Conservation (phyloP, 2,888 invertebrate species). For the Pecten maximus region DNA sequence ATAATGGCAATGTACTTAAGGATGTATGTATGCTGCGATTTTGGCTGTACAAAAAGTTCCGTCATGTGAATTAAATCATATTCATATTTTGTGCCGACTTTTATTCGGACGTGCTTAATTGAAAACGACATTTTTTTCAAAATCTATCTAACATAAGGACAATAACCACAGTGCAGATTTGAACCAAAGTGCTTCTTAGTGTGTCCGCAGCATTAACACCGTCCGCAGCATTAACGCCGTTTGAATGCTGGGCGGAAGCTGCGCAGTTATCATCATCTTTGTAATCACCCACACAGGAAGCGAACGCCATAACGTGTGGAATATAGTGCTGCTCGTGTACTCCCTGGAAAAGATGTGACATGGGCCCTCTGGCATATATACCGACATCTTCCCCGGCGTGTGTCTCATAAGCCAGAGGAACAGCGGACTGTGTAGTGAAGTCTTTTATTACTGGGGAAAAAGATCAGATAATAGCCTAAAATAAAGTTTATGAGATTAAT, state of each 20-base stretch:
- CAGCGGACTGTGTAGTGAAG: conserved; percentile 62
- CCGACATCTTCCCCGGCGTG: conserved; percentile 90
- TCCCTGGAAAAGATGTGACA: conserved; percentile 91
- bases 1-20: too few relatives aligned
- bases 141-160: not conserved
- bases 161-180: not conserved
- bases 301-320: conserved; percentile 92
- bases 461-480: not conserved
- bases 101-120: too few relatives aligned
- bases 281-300: conserved; percentile 88
- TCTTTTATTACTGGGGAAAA: conserved; percentile 59
- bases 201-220: not conserved
- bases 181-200: not conserved
- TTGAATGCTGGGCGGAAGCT: not conserved
- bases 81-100: too few relatives aligned
- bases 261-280: conserved; percentile 31
- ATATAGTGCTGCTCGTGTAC: conserved; percentile 96
- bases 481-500: too few relatives aligned
- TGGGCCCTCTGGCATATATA: conserved; percentile 91
- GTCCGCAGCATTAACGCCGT: not conserved
- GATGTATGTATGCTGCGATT: too few relatives aligned
- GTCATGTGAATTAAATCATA: too few relatives aligned
- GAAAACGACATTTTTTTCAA: too few relatives aligned
- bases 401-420: conserved; percentile 74
- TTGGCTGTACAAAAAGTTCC: too few relatives aligned